Percentiles rank a stretch among this genome's conserved stretches.
These are phyloP conservation scores for Drosophila paulistorum DNA, from an alignment of 1,140 invertebrate species.

Conservation along the genomic window DNA sequence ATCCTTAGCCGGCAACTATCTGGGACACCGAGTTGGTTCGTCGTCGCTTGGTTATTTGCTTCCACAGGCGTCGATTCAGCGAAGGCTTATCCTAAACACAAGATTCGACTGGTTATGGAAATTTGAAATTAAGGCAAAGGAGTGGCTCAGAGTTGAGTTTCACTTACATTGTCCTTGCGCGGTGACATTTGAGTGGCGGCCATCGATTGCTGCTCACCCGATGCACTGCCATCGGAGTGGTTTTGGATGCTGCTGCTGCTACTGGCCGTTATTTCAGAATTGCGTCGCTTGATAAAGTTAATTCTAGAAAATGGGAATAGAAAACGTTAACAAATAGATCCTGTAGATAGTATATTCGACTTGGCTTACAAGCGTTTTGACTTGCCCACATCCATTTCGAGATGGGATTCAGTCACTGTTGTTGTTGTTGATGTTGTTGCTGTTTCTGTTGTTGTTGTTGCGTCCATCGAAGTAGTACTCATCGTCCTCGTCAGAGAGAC, in stretches of 20 bases:
- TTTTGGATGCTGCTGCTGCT: constrained; percentile 80
- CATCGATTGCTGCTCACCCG: constrained; percentile 52
- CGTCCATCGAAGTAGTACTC: constrained; percentile 82
- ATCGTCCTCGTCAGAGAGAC: constrained; percentile 76
- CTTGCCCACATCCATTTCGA: constrained; percentile 72
- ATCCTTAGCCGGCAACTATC: constrained; percentile 71
- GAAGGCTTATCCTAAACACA: constrained; percentile 83
- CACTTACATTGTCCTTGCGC: constrained; percentile 83
- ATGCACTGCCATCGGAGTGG: constrained; percentile 70
- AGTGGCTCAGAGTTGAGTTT: background rate
- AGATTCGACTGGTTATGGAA: background rate
- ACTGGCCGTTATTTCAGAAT: constrained; percentile 76
- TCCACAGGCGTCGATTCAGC: constrained; percentile 84
- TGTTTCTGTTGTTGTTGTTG: constrained; percentile 50
- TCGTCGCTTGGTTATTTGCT: constrained; percentile 84
- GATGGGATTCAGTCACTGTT: constrained; percentile 70
- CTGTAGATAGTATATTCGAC: too few species aligned
- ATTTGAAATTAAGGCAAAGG: too few species aligned
- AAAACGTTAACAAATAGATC: too few species aligned
- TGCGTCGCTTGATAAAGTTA: constrained; percentile 84
- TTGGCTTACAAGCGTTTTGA: constrained; percentile 74
- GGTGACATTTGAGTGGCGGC: constrained; percentile 83
- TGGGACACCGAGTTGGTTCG: constrained; percentile 82
- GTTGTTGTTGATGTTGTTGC: constrained; percentile 36
- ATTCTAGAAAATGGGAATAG: constrained; percentile 74